Percentiles rank a stretch among this genome's conserved stretches.
Evolutionary conservation across 2,113 vertebrate species (phyloP).

Genomic region (Anas platyrhynchos): DNA sequence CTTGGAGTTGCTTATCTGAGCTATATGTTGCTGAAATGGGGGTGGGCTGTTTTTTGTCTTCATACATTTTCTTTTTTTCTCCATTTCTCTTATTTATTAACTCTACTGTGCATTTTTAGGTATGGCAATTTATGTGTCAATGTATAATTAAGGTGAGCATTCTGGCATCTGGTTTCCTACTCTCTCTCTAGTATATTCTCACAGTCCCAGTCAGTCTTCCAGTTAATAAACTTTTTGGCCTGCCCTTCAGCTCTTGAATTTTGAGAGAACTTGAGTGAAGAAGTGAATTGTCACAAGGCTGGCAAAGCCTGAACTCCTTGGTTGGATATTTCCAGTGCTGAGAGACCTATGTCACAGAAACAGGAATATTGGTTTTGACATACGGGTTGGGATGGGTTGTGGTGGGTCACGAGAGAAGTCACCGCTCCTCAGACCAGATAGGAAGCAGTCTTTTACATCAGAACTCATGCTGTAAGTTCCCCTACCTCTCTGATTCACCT

Average conservation of each 20-base stretch:
- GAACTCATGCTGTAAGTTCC: background rate
- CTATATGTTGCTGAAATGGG: background rate
- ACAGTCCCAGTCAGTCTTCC: background rate
- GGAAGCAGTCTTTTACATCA: background rate
- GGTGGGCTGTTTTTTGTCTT: background rate
- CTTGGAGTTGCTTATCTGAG: background rate
- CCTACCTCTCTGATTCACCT: background rate
- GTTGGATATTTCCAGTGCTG: background rate
- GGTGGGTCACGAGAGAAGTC: background rate
- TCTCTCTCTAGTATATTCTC: background rate
- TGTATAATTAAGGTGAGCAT: background rate
- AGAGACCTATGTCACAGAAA: background rate
- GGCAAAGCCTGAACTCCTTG: slow-evolving; percentile 1
- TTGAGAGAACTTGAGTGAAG: slow-evolving; percentile 5
- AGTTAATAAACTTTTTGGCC: background rate
- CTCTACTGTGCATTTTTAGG: background rate
- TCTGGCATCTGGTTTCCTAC: background rate
- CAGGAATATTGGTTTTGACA: background rate
- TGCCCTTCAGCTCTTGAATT: background rate
- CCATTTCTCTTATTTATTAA: background rate
- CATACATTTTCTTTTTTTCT: background rate
- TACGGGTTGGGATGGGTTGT: background rate
- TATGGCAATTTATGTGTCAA: background rate
- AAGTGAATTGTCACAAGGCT: slow-evolving; percentile 30
- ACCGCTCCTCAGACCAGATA: background rate